Evolutionary conservation across 2,888 invertebrate species (phyloP), one percentile per base, ranked within the genome.

Genomic region (Chloroclystis v-ata): DNA sequence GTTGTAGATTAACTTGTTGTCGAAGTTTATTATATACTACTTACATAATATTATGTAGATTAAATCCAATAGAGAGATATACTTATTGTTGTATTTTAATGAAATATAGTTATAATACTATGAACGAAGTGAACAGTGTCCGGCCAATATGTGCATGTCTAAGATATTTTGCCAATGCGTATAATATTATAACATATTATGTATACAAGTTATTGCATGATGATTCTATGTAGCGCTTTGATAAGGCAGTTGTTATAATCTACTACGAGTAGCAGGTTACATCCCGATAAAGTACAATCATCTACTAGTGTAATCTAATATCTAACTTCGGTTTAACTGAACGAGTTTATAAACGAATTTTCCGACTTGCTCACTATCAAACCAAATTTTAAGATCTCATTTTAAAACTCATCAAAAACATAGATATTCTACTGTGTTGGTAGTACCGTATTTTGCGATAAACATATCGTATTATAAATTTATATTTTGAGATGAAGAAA

Each of bases 371-470:
- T 84, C 82, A 84, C 75, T 78, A 69, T 81, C 65, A 72, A 82
- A 85, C 82, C 81, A 83, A 83, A 80, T 82, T 83, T 82, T 69
- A 53, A 77, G 85, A 87, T 86, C 86, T 85, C 82, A 82, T 81
- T 81, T 68, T 63, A 63, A 65, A 67, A 61, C 57, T 60, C 61
- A 60, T 59, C 59, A 49, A 62, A 61, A 55, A 48, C 49, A 46
- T 20, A 49, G 42, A 50, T 56, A 55, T 49, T 42, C 43, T 57
- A 57, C 56, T 4, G 20, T 20, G 5, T 20, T 20, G 20, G 20
- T 20, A 5, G 20, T 20, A 20, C 20, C 20, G 20, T 20, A 5
- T 20, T 20, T 20, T 20, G 20, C 20, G 20, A 20, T 20, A 20
- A 5, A 20, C 20, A 5, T 20, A n/a, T n/a, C n/a, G n/a, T n/a